phyloP scores from a whole-genome alignment of 53 echinoderm and acorn worm genomes.

The Actinopyga echinites region DNA sequence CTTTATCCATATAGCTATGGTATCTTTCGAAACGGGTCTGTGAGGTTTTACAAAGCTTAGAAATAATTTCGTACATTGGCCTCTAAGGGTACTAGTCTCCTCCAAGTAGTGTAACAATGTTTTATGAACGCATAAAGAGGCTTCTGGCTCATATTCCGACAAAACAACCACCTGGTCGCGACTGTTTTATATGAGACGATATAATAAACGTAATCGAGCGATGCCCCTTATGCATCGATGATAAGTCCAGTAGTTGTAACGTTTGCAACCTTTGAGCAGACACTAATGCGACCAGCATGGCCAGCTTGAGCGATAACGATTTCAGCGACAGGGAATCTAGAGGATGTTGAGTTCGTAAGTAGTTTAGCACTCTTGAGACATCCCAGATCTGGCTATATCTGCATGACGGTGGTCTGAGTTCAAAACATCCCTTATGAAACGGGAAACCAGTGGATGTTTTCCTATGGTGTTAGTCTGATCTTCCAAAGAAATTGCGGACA shows the following conservation, averaged over 20 bases:
- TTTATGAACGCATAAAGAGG: no score
- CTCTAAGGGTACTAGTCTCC: background rate
- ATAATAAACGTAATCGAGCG: background rate
- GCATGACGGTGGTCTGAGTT: background rate
- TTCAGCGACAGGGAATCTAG: no score
- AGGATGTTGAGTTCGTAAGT: no score
- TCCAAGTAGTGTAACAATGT: background rate
- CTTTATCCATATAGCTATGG: background rate
- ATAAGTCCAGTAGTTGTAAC: background rate
- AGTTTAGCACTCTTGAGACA: background rate
- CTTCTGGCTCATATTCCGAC: no score
- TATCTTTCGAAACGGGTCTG: background rate
- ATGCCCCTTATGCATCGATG: background rate
- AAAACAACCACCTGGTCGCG: no score
- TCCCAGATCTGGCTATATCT: background rate
- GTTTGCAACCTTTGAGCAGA: background rate
- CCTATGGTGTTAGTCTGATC: background rate
- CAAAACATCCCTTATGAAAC: background rate
- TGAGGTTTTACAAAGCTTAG: conserved; percentile 17
- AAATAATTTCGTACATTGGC: background rate
- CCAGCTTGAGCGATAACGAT: background rate
- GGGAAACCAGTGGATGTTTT: background rate
- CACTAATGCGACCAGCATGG: background rate
- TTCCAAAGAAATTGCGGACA: background rate
- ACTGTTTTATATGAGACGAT: no score